Conservation (phyloP, 2,113 vertebrate species). For the Podilymbus podiceps region DNA sequence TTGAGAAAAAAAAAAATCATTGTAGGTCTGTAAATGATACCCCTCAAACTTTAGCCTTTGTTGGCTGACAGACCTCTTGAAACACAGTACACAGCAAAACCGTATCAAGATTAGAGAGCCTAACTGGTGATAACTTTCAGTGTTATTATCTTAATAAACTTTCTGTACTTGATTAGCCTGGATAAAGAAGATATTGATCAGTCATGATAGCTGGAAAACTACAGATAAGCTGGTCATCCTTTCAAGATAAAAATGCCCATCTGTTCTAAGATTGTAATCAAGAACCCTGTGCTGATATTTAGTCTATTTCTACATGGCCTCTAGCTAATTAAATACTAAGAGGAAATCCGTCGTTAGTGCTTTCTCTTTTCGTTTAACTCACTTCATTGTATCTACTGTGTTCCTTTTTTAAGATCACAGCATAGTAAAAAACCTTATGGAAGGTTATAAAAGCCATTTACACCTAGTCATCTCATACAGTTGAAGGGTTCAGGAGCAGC, state of each 20-base stretch:
- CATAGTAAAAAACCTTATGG: background rate
- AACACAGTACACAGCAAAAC: conserved; percentile 56
- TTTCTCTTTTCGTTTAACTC: conserved; percentile 21
- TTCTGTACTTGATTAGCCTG: conserved; percentile 75
- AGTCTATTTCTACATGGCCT: conserved; percentile 58
- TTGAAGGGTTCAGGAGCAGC: background rate
- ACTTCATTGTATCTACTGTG: background rate
- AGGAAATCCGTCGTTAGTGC: conserved; percentile 59
- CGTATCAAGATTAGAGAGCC: conserved; percentile 68
- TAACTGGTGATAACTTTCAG: conserved; percentile 62
- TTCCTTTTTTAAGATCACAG: conserved; percentile 8
- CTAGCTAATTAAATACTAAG: conserved; percentile 73
- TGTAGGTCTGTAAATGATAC: conserved; percentile 19
- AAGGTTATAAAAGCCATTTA: background rate
- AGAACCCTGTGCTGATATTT: conserved; percentile 60
- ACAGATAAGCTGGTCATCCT: conserved; percentile 76
- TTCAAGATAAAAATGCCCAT: conserved; percentile 77
- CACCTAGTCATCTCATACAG: accelerated
- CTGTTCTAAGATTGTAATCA: conserved; percentile 76
- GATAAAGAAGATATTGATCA: conserved; percentile 76
- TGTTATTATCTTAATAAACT: conserved; percentile 80
- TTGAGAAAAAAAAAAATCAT: background rate
- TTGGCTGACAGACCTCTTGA: conserved; percentile 41
- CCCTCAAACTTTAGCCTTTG: conserved; percentile 16
- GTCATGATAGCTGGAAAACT: conserved; percentile 61